phyloP scores from a whole-genome alignment of 1,140 invertebrate genomes.

The Drosophila truncata region DNA sequence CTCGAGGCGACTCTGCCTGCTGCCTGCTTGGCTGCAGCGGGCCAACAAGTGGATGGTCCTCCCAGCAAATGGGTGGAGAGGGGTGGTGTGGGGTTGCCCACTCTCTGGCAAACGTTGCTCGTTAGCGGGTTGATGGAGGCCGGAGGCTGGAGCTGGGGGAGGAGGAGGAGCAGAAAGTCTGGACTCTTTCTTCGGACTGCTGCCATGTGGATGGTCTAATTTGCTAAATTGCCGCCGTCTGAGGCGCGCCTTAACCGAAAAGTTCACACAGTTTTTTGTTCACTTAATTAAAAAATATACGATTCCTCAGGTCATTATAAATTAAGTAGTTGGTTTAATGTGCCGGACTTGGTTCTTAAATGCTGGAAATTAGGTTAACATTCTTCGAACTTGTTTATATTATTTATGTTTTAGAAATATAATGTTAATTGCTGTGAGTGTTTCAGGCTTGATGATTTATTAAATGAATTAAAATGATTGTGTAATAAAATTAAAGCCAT shows the following conservation, averaged over 20 bases:
- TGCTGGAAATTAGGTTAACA: not conserved
- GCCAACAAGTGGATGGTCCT: constrained; percentile 49
- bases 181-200: constrained; percentile 8
- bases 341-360: not conserved
- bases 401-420: not conserved
- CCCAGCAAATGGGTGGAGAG: not conserved
- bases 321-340: constrained; percentile 28
- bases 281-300: constrained; percentile 58
- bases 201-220: constrained; percentile 53
- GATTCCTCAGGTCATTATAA: constrained; percentile 6
- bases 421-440: not conserved
- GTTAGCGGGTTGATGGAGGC: constrained; percentile 42
- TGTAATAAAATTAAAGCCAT: not conserved
- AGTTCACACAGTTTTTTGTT: constrained; percentile 47
- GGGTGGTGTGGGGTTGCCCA: not conserved
- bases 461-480: not conserved
- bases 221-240: constrained; percentile 47
- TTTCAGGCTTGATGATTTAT: not conserved
- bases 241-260: constrained; percentile 30
- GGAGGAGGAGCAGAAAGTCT: not conserved
- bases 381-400: too few species aligned
- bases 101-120: constrained; percentile 39
- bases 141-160: not conserved
- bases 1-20: constrained; percentile 41
- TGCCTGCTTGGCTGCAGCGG: too few species aligned